A percentile compares a stretch with the other conserved stretches of the same genome.
Conservation (phyloP, 2,797 vertebrate species). For the Mycteria americana region DNA sequence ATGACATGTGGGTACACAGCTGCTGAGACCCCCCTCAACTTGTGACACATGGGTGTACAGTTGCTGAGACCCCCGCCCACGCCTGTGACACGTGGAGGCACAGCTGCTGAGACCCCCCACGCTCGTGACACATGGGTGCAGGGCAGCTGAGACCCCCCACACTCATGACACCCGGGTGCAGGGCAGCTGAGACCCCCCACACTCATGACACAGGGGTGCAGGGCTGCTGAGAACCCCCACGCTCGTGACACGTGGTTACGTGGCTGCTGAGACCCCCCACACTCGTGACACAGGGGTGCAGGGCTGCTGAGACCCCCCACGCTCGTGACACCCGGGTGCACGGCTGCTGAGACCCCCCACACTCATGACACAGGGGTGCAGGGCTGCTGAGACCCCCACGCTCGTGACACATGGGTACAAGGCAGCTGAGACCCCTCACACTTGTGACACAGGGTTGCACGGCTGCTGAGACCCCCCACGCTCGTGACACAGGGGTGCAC, state of each 20-base stretch:
- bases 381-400: too few species aligned
- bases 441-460: too few species aligned
- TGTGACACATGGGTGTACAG: background rate
- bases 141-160: background rate
- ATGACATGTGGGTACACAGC: rapidly evolving
- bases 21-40: background rate
- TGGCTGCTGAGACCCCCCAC: too few species aligned
- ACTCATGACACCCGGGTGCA: rapidly evolving
- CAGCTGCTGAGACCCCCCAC: background rate
- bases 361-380: too few species aligned
- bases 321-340: too few species aligned
- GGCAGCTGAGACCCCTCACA: too few species aligned
- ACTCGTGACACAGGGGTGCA: background rate
- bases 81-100: rapidly evolving
- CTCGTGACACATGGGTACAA: too few species aligned
- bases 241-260: too few species aligned
- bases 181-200: background rate
- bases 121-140: background rate
- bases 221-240: background rate
- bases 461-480: too few species aligned
- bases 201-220: rapidly evolving
- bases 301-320: too few species aligned
- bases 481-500: too few species aligned
- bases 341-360: too few species aligned
- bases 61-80: background rate